Percentiles rank a stretch among this genome's conserved stretches.
phyloP scores from a whole-genome alignment of 2,797 vertebrate species.

The Valencia hispanica region DNA sequence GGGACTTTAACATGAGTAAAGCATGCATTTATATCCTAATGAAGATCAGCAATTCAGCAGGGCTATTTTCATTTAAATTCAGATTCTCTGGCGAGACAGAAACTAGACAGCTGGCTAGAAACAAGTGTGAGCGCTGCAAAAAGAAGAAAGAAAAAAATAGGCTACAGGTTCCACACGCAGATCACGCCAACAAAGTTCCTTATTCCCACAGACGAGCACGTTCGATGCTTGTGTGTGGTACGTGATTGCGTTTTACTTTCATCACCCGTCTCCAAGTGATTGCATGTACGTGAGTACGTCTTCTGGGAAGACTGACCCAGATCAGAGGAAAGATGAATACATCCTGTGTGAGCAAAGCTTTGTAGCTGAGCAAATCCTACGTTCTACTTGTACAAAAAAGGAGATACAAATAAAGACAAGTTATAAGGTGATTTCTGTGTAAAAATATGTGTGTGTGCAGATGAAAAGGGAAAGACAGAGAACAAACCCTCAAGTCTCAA shows the following conservation, averaged over 20 bases:
- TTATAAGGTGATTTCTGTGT: slow-evolving; percentile 16
- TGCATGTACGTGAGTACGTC: slow-evolving; percentile 31
- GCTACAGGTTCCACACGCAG: slow-evolving; percentile 27
- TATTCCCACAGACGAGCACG: slow-evolving; percentile 35
- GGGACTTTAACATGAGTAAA: slow-evolving; percentile 35
- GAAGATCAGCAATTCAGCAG: slow-evolving; percentile 25
- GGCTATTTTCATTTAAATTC: slow-evolving; percentile 46
- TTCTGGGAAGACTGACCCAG: slow-evolving; percentile 59
- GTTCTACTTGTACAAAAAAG: slow-evolving; percentile 25
- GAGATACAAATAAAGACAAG: slow-evolving; percentile 24
- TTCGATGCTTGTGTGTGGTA: slow-evolving; percentile 50
- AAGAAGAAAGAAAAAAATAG: slow-evolving; percentile 3
- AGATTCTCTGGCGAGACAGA: slow-evolving; percentile 15
- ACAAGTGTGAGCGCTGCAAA: not conserved
- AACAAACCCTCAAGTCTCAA: slow-evolving; percentile 63
- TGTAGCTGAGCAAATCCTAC: slow-evolving; percentile 34
- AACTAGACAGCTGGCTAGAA: not conserved
- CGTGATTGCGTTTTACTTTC: slow-evolving; percentile 75
- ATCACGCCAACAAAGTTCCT: slow-evolving; percentile 41
- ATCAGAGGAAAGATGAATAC: slow-evolving; percentile 57
- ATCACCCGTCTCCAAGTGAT: slow-evolving; percentile 61
- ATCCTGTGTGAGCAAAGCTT: slow-evolving; percentile 34
- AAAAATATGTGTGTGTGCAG: not conserved
- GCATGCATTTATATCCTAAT: slow-evolving; percentile 36
- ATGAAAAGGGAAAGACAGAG: not conserved